Percentiles rank a stretch among this genome's conserved stretches.
Evolutionary conservation across 2,888 invertebrate species (phyloP).

Genomic region (Tachina lurida): DNA sequence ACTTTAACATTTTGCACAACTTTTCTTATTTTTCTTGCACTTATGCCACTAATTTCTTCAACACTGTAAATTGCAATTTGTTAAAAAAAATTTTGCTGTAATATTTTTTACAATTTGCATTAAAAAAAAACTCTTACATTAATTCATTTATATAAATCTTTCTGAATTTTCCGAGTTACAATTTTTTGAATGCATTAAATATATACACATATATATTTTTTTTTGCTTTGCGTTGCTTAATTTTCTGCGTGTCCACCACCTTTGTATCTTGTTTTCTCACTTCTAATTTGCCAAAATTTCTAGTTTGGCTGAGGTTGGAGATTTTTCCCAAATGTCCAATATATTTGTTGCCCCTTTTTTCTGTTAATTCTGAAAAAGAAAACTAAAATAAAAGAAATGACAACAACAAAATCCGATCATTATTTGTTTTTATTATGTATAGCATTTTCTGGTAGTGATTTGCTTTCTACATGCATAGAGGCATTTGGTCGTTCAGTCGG

Average conservation of each 20-base stretch:
- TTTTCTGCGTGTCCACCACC: conserved; percentile 78
- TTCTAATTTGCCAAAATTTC: conserved; percentile 77
- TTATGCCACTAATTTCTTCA: conserved; percentile 3
- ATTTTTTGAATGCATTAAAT: conserved; percentile 41
- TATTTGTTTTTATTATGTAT: conserved; percentile 59
- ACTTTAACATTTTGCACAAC: background rate
- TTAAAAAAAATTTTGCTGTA: background rate
- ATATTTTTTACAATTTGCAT: conserved; percentile 20
- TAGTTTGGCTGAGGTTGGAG: conserved; percentile 70
- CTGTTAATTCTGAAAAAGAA: conserved; percentile 51
- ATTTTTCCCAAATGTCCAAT: conserved; percentile 70
- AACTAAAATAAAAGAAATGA: conserved; percentile 49
- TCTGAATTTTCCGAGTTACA: conserved; percentile 45
- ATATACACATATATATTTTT: background rate
- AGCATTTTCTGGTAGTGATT: conserved; percentile 61
- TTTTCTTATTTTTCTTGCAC: background rate
- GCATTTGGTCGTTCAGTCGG: conserved; percentile 60
- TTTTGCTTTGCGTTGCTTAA: conserved; percentile 33
- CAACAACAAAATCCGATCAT: conserved; percentile 63
- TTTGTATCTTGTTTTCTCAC: conserved; percentile 80
- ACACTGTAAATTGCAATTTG: conserved; percentile 3
- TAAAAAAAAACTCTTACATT: conserved; percentile 17
- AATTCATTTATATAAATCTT: conserved; percentile 21
- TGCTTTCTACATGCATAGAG: conserved; percentile 58
- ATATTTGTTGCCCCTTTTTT: conserved; percentile 69